These are phyloP conservation scores for Gambelia wislizenii DNA, from an alignment of 2,797 vertebrate genomes.

Conservation along the genomic window DNA sequence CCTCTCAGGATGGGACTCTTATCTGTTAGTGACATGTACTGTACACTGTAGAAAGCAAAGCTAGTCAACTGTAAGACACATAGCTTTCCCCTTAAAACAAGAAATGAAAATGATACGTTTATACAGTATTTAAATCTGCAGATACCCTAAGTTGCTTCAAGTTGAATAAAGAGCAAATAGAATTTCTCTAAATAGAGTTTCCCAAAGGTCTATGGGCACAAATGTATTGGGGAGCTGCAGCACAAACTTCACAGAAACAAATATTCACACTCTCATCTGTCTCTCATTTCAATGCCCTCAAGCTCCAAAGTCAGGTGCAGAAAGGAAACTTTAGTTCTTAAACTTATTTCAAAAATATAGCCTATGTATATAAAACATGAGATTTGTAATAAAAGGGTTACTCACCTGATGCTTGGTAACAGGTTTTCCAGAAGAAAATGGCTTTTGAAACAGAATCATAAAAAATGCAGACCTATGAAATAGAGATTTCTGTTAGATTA, in stretches of 20 bases:
- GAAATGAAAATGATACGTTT: not conserved
- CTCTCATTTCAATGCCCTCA: not conserved
- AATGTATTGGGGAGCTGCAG: not conserved
- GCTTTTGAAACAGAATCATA: constrained; percentile 97
- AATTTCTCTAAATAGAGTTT: not conserved
- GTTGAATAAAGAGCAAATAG: fast-evolving
- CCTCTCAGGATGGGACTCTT: too few relatives aligned
- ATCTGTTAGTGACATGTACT: not conserved
- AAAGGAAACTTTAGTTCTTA: not conserved
- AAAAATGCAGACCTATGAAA: constrained; percentile 88
- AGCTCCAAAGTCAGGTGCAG: fast-evolving
- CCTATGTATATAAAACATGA: not conserved
- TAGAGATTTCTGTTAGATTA: constrained; percentile 59
- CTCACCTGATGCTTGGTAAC: constrained; percentile 93
- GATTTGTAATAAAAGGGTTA: not conserved
- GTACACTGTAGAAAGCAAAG: not conserved
- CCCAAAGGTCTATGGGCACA: fast-evolving
- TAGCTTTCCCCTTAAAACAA: not conserved
- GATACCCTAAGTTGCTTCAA: not conserved
- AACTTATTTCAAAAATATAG: not conserved
- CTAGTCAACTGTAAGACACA: not conserved
- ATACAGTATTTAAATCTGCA: not conserved
- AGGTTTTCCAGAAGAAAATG: constrained; percentile 94
- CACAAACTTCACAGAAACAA: not conserved
- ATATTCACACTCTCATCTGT: not conserved